These are phyloP conservation scores for Ornithorhynchus anatinus DNA, from an alignment of 2,113 vertebrate genomes.

Conservation along the genomic window DNA sequence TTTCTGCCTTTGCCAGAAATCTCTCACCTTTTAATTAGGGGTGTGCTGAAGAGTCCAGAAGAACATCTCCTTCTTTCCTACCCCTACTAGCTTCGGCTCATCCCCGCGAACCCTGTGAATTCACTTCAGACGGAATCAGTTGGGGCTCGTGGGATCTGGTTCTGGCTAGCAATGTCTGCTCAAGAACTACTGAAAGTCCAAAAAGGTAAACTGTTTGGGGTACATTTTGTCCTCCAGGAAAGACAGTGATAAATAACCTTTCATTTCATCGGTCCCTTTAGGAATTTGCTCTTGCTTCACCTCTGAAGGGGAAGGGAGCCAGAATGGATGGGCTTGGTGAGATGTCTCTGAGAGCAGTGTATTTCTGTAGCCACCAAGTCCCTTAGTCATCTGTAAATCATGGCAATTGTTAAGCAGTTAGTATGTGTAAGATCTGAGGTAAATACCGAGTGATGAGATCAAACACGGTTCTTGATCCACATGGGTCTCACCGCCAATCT, in stretches of 20 bases:
- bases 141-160: accelerated
- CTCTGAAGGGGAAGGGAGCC: not conserved
- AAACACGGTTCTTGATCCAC: too few species aligned
- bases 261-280: not conserved
- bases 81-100: not conserved
- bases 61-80: not conserved
- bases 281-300: not conserved
- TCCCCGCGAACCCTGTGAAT: not conserved
- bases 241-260: not conserved
- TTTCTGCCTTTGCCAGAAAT: not conserved
- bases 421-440: too few species aligned
- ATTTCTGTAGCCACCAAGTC: too few species aligned
- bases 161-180: not conserved
- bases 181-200: accelerated
- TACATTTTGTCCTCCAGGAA: not conserved
- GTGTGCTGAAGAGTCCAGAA: conserved; percentile 8
- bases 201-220: not conserved
- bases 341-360: too few species aligned
- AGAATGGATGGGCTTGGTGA: not conserved
- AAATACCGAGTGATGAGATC: too few species aligned
- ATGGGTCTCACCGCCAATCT: too few species aligned
- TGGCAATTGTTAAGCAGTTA: too few species aligned
- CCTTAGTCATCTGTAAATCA: too few species aligned
- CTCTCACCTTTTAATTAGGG: not conserved
- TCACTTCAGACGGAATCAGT: too few species aligned